Base-by-base conservation (phyloP, 1,140 invertebrate genomes). In the Drosophila paulistorum region DNA sequence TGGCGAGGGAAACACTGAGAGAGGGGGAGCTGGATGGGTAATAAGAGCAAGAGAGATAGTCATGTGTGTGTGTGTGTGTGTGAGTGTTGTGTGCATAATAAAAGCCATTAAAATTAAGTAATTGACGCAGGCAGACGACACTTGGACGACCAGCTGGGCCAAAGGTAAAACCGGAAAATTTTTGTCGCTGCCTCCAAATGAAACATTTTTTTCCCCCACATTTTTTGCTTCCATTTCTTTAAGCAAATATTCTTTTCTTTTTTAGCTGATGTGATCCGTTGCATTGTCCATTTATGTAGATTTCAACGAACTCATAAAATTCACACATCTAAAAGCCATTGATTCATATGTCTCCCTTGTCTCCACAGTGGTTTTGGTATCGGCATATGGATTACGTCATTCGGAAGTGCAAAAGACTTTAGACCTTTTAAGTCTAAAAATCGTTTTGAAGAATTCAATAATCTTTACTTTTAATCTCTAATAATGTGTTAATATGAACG, bases 101-200 rank as follows among this genome's bases (percentile, higher is more conserved):
- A 81, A 81, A 55, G 73, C 79, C 79, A 81, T 81, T 81, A 77
- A 81, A 81, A 81, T 81, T 81, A 81, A 81, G 79, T 81, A 81
- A 81, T 81, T 81, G 69, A 81, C 79, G 74, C 79, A 66, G 65
- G 68, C 65, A 68, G 55, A 65, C 73, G 74, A 70, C 73, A 77
- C 35, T 58, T 33, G 55, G 42, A 65, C 35, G n/a, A 65, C 42
- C 62, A 66, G 58, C 45, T 77, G 62, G 30, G 51, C 37, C 20
- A 57, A 77, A 62, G 68, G 55, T 42, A 74, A 75, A 82, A 83
- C 75, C 68, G 80, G 72, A 79, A 83, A 83, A 72, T 66, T 51
- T 20, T 51, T 23, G 17, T 10, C 45, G 35, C 66, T 42, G 37
- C 66, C 65, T 55, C 60, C 65, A 35, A 45, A 30, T 55, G 30